phyloP scores from a whole-genome alignment of 1,140 invertebrate genomes.

The Oryctes rhinoceros region DNA sequence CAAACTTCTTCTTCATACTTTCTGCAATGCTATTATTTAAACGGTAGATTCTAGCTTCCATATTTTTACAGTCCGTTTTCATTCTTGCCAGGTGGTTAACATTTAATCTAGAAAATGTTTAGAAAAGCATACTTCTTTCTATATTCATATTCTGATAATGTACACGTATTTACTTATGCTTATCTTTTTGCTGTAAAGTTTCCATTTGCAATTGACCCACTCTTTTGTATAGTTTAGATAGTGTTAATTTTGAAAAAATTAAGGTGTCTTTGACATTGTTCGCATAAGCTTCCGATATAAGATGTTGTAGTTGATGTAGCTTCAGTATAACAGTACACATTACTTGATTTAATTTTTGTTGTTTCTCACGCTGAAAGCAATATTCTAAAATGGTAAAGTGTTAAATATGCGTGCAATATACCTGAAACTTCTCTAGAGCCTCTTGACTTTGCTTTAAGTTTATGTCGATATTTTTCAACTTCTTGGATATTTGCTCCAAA shows the following conservation, averaged over 20 bases:
- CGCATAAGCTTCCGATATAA: constrained; percentile 62
- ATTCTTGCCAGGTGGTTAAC: constrained; percentile 40
- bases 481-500: constrained; percentile 57
- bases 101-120: constrained; percentile 35
- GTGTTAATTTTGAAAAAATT: constrained; percentile 68
- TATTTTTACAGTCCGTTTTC: constrained; percentile 42
- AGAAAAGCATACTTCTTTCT: too few species aligned
- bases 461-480: constrained; percentile 56
- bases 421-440: constrained; percentile 60
- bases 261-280: constrained; percentile 68
- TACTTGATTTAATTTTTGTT: constrained; percentile 74
- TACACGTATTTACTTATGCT: constrained; percentile 64
- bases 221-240: constrained; percentile 68
- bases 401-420: constrained; percentile 52
- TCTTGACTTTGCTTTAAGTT: constrained; percentile 54
- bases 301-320: constrained; percentile 73
- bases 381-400: neutral
- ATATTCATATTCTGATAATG: neutral
- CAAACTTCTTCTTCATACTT: constrained; percentile 59
- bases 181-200: constrained; percentile 67
- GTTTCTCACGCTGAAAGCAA: constrained; percentile 70
- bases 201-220: constrained; percentile 73
- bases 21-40: constrained; percentile 64
- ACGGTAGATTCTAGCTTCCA: constrained; percentile 41
- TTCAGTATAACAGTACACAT: constrained; percentile 70